phyloP scores from a whole-genome alignment of 1,140 invertebrate species.

The Drosophila kohkoa region DNA sequence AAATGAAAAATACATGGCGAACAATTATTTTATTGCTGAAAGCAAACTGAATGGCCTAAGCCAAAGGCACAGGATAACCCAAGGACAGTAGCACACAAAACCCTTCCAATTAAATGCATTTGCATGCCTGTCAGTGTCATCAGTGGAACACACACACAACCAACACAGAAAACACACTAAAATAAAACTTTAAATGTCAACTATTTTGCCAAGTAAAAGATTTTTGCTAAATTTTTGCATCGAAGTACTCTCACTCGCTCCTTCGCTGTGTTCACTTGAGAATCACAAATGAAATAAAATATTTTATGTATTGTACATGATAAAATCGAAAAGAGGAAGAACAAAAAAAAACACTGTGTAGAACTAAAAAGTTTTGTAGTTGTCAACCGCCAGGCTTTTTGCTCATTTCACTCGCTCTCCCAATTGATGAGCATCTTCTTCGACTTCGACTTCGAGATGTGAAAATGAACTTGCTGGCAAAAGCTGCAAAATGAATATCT shows the following conservation, averaged over 20 bases:
- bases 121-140: slow-evolving; percentile 77
- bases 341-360: not conserved
- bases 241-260: slow-evolving; percentile 1
- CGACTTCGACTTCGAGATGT: slow-evolving; percentile 5
- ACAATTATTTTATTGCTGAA: slow-evolving; percentile 43
- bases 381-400: slow-evolving; percentile 64
- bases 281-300: slow-evolving; percentile 75
- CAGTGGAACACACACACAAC: slow-evolving; percentile 27
- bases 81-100: slow-evolving; percentile 16
- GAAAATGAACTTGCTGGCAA: slow-evolving; percentile 55
- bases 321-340: slow-evolving; percentile 31
- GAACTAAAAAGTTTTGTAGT: slow-evolving; percentile 51
- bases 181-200: slow-evolving; percentile 73
- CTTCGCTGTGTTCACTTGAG: slow-evolving; percentile 46
- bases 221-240: slow-evolving; percentile 24
- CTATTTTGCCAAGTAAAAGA: slow-evolving; percentile 60
- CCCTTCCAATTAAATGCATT: slow-evolving; percentile 75
- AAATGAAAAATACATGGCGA: slow-evolving; percentile 40
- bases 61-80: slow-evolving; percentile 23
- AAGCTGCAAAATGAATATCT: slow-evolving; percentile 47
- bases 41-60: slow-evolving; percentile 11
- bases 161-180: slow-evolving; percentile 31
- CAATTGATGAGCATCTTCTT: slow-evolving; percentile 61
- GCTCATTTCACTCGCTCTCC: slow-evolving; percentile 69
- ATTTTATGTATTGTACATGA: slow-evolving; percentile 67